Evolutionary conservation across 2,888 invertebrate species (phyloP).

Genomic region (Luffia ferchaultella): DNA sequence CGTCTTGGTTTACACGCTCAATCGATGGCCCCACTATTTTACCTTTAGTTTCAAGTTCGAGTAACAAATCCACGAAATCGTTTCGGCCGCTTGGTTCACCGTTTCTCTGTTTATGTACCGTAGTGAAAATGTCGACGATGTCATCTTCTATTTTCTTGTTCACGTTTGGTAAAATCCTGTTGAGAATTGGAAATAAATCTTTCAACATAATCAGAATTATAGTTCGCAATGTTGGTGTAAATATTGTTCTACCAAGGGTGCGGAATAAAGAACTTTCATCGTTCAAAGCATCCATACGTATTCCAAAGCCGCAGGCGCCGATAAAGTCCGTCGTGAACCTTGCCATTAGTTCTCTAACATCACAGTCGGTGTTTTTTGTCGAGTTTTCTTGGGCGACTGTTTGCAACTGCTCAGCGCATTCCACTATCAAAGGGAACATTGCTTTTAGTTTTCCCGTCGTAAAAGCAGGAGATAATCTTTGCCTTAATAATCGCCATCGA

Average conservation of each 20-base stretch:
- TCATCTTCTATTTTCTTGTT: conserved; percentile 14
- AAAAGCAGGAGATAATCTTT: conserved; percentile 42
- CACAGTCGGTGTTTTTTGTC: conserved; percentile 19
- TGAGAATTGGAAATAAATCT: conserved; percentile 17
- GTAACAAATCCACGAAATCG: conserved; percentile 35
- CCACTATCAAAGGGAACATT: conserved; percentile 43
- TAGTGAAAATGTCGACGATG: conserved; percentile 3
- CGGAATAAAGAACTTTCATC: conserved; percentile 30
- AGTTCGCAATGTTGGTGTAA: conserved; percentile 1
- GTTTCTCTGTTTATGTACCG: conserved; percentile 12
- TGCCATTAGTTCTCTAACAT: conserved; percentile 30
- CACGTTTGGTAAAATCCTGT: neutral
- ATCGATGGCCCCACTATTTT: conserved; percentile 18
- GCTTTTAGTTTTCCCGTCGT: conserved; percentile 39
- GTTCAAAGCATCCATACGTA: conserved; percentile 30
- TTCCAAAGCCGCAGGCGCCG: conserved; percentile 37
- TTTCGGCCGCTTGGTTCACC: conserved; percentile 23
- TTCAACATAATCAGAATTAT: conserved; percentile 3
- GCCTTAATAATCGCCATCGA: conserved; percentile 36
- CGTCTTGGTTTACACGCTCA: conserved; percentile 15
- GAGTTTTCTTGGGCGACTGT: conserved; percentile 12
- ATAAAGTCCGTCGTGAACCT: conserved; percentile 39
- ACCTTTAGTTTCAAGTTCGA: conserved; percentile 22
- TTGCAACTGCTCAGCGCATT: conserved; percentile 36
- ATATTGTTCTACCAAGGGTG: conserved; percentile 15